Base-by-base conservation (phyloP, 2,797 vertebrate species). In the Xenopus petersii region DNA sequence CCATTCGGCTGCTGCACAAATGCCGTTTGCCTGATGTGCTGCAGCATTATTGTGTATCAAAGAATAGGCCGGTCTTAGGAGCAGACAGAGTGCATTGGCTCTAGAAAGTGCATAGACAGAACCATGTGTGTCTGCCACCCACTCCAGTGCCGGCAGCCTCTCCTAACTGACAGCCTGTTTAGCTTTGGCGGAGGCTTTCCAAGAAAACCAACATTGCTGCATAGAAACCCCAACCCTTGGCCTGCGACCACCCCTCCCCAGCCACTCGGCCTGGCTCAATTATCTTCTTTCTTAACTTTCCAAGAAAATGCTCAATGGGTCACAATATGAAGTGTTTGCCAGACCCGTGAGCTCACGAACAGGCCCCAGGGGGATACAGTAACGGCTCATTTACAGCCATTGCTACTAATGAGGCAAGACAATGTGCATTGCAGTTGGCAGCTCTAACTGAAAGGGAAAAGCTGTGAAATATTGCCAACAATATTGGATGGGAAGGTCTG, bases 91-190 rank as follows among this genome's bases (percentile, higher is more conserved):
- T 12, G 49, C 11, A 56, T 17, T 16, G 16, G n/a, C 54, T 55
- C 6, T 56, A 56, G 15, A 15, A 26, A 12, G 46, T 12, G 21
- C 16, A 24, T 6, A 55, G 73, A 66, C 67, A 73, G 71, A 55
- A 70, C 58, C 3, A 36, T 5, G 70, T 5, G 70, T 77, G 67
- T 64, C 30, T 58, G 49, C 64, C 59, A 61, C 64, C 36, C 46
- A 61, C 55, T 17, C 21, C 55, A 33, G 55, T 11, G 26, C 36
- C 75, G 73, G 75, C 60, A 73, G 71, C 71, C 69, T 78, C 71
- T 78, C 75, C 73, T 65, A 73, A 78, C 49, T 69, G 75, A 78
- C 71, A 70, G 48, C 16, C 15, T 78, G 71, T 78, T 70, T 78
- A 54, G 75, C 59, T 73, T 66, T 21, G 49, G 48, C 75, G 59